These are phyloP conservation scores for Sinocyclocheilus anophthalmus DNA, from an alignment of 2,113 vertebrate species.

Conservation along the genomic window DNA sequence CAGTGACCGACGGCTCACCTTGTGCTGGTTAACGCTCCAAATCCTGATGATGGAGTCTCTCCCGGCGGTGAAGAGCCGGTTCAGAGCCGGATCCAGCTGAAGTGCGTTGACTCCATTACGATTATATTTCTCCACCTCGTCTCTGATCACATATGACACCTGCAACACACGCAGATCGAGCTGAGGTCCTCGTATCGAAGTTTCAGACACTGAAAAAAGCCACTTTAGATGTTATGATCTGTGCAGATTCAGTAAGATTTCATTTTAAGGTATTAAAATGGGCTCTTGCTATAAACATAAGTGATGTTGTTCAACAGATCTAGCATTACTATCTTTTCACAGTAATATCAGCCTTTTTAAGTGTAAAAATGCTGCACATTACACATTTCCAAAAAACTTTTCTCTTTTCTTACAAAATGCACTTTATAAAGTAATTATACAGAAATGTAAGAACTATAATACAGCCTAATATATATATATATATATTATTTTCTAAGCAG, in stretches of 20 bases:
- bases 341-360: neutral
- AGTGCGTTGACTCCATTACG: conserved; percentile 96
- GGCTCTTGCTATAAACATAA: neutral
- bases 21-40: conserved; percentile 99
- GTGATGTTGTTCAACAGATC: neutral
- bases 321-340: neutral
- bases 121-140: conserved; percentile 98
- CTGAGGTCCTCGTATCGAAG: neutral
- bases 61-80: conserved; percentile 95
- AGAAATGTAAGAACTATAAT: too few species aligned
- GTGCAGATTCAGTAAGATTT: neutral
- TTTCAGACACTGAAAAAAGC: neutral
- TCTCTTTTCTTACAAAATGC: neutral
- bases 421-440: neutral
- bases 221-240: neutral
- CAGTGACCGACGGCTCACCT: conserved; percentile 73
- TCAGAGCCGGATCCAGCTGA: conserved; percentile 92
- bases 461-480: too few species aligned
- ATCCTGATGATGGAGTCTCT: conserved; percentile 98
- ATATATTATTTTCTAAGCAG: too few species aligned
- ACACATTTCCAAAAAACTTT: neutral
- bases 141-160: conserved; percentile 98
- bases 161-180: conserved; percentile 66
- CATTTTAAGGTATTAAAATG: neutral
- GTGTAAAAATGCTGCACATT: neutral